Evolutionary conservation across 2,113 vertebrate genomes (phyloP), one percentile per base, ranked within the genome.

Genomic region (Amazona guildingii): DNA sequence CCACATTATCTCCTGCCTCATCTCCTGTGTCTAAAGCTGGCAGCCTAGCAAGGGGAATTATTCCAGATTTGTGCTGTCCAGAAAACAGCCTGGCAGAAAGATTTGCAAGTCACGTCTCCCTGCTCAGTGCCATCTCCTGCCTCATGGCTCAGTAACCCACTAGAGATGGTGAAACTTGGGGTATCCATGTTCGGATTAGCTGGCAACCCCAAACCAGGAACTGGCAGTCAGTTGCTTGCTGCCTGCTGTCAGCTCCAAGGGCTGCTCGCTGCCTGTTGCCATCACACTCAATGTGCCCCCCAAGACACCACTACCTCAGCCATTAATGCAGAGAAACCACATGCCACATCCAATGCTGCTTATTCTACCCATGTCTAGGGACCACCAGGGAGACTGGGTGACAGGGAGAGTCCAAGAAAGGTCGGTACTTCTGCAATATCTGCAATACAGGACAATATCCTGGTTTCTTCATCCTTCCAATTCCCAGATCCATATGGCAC

Each of bases 61-160:
- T 52, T 88, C 82, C 92, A 91, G 90, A 52, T 73, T 78, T 91
- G 57, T 73, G 54, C 62, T 89, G 70, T 81, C 83, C 96, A 89
- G 92, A 85, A 90, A 92, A 83, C 27, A 95, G 62, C 39, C 77
- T 81, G 69, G 39, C 83, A 95, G 57, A 73, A 90, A 88, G 83
- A 92, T 83, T 39, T 81, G 79, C 88, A 86, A 96, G 83, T 93
- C 90, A 86, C 11, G 0, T 72, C 83, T 78, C 46, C 52, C 52
- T 2, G 0, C 48, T 57, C 68, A 44, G 44, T 27, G 61, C 90
- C 88, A 78, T 43, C 79, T 90, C 57, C 64, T 90, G 61, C 46
- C 81, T 52, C 51, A 52, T 2, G 39, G 70, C 78, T 73, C 76
- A 64, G 55, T 64, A 94, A 78, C 66, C 52, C 57, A 28, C 35